Percentiles rank a stretch among this genome's conserved stretches.
phyloP scores from a whole-genome alignment of 2,888 invertebrate species.

The Nasonovia ribisnigri region DNA sequence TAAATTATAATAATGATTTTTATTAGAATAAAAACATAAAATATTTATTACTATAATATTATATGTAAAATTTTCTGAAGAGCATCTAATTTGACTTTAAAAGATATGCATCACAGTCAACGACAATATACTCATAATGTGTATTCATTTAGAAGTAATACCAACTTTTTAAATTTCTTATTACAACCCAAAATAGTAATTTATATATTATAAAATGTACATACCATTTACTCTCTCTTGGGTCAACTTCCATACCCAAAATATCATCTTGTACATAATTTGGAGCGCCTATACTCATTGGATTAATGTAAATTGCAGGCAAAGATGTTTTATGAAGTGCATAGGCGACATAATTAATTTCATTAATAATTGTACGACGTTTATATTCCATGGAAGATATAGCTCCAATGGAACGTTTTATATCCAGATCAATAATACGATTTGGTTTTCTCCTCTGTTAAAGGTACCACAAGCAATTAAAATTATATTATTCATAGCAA shows the following conservation, averaged over 20 bases:
- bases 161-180: background rate
- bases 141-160: background rate
- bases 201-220: slow-evolving; percentile 3
- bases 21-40: background rate
- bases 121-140: background rate
- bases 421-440: slow-evolving; percentile 18
- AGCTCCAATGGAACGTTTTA: slow-evolving; percentile 6
- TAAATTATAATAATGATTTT: background rate
- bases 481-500: background rate
- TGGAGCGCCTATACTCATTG: background rate
- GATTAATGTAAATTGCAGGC: background rate
- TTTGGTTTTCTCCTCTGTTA: slow-evolving; percentile 15
- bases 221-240: slow-evolving; percentile 32
- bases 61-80: background rate
- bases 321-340: background rate
- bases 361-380: slow-evolving; percentile 29
- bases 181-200: background rate
- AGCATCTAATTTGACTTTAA: background rate
- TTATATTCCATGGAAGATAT: slow-evolving; percentile 47
- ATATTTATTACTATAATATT: background rate
- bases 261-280: slow-evolving; percentile 20
- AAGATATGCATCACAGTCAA: background rate
- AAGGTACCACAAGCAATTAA: background rate
- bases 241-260: slow-evolving; percentile 48
- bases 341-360: background rate